These are phyloP conservation scores for Callipepla squamata DNA, from an alignment of 2,113 vertebrate species.

Conservation along the genomic window DNA sequence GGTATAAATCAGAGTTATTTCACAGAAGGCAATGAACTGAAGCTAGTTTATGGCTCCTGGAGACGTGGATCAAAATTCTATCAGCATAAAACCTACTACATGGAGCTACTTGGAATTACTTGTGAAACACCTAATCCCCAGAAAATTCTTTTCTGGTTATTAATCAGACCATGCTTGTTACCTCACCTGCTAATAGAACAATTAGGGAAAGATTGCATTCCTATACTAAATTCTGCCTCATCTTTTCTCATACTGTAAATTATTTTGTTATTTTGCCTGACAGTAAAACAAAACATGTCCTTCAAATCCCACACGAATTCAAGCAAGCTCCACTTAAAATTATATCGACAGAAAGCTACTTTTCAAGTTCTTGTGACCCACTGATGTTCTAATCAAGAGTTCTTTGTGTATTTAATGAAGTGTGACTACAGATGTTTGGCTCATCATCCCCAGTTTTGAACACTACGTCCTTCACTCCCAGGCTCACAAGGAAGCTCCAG, in stretches of 20 bases:
- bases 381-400: neutral
- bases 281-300: neutral
- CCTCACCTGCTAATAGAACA: neutral
- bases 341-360: neutral
- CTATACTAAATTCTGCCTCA: neutral
- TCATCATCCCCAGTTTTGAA: neutral
- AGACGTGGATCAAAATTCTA: neutral
- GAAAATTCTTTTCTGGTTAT: slow-evolving; percentile 10
- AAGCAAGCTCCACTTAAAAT: neutral
- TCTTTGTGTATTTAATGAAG: neutral
- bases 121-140: slow-evolving; percentile 19
- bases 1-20: slow-evolving; percentile 27
- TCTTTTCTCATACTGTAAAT: neutral
- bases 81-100: neutral
- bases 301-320: neutral
- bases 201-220: neutral
- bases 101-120: slow-evolving; percentile 10
- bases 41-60: slow-evolving; percentile 24
- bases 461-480: neutral
- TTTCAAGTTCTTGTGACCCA: neutral
- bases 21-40: neutral
- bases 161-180: neutral
- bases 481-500: neutral
- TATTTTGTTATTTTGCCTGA: neutral
- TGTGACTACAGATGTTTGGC: neutral